phyloP scores from a whole-genome alignment of 2,888 invertebrate genomes.

The Saturnia pavonia region DNA sequence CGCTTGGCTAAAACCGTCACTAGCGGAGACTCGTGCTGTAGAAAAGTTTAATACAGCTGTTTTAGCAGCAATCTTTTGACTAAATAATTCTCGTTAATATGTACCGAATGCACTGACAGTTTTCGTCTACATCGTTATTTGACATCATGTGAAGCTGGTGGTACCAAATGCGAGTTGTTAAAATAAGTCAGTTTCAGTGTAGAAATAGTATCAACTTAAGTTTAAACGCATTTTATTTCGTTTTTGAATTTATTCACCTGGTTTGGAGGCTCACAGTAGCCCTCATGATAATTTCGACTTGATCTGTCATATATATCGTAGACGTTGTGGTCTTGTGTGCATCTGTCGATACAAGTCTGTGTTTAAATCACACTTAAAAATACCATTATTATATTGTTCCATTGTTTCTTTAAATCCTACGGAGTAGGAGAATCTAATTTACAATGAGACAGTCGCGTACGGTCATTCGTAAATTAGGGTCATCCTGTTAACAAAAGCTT shows the following conservation, averaged over 20 bases:
- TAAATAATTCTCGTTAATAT: neutral
- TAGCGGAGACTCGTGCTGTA: constrained; percentile 20
- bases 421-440: constrained; percentile 6
- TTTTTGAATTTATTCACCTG: no score
- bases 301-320: neutral
- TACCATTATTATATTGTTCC: constrained; percentile 23
- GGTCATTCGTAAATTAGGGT: constrained; percentile 10
- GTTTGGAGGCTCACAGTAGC: no score
- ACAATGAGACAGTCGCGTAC: constrained; percentile 10
- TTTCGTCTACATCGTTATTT: neutral
- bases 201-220: no score
- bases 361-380: constrained; percentile 29
- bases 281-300: no score
- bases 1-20: constrained; percentile 51
- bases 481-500: constrained; percentile 20
- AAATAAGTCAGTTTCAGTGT: neutral
- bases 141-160: neutral
- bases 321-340: neutral
- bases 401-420: constrained; percentile 24
- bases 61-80: neutral
- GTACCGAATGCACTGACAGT: neutral
- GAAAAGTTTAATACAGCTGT: constrained; percentile 27
- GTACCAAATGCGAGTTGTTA: neutral
- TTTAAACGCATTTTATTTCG: no score
- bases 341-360: neutral